These are phyloP conservation scores for Cyanistes caeruleus DNA, from an alignment of 2,113 vertebrate species.

Conservation along the genomic window DNA sequence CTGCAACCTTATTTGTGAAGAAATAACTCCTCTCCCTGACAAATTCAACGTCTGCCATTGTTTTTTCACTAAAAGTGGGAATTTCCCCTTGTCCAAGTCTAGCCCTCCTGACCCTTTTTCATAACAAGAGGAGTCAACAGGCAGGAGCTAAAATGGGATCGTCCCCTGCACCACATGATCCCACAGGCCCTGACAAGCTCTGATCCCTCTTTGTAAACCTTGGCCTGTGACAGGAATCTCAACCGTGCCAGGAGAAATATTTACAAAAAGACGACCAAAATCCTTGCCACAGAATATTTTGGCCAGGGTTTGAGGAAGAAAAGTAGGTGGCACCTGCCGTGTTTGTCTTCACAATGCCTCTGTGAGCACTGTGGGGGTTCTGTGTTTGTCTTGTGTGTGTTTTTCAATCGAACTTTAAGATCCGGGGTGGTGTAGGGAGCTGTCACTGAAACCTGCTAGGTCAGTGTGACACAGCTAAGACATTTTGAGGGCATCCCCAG, in stretches of 20 bases:
- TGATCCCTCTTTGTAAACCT: neutral
- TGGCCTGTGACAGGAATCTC: rapidly evolving
- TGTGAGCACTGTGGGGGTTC: neutral
- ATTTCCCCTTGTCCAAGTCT: neutral
- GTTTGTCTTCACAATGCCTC: neutral
- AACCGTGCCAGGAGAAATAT: rapidly evolving
- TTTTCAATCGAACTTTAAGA: neutral
- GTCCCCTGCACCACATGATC: neutral
- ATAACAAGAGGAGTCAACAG: rapidly evolving
- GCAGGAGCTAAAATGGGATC: neutral
- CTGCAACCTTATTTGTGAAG: neutral
- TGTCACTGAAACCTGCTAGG: neutral
- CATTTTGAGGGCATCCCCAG: neutral
- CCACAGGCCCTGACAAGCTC: neutral
- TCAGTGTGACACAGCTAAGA: neutral
- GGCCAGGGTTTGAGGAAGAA: neutral
- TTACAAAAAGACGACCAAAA: rapidly evolving
- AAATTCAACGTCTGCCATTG: neutral
- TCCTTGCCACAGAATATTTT: neutral
- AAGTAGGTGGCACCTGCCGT: neutral
- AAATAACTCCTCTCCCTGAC: neutral
- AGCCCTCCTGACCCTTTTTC: neutral
- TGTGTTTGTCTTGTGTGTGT: neutral
- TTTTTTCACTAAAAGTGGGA: neutral
- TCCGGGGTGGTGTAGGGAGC: neutral